phyloP scores from a whole-genome alignment of 2,797 vertebrate species.

The Erpetoichthys calabaricus region DNA sequence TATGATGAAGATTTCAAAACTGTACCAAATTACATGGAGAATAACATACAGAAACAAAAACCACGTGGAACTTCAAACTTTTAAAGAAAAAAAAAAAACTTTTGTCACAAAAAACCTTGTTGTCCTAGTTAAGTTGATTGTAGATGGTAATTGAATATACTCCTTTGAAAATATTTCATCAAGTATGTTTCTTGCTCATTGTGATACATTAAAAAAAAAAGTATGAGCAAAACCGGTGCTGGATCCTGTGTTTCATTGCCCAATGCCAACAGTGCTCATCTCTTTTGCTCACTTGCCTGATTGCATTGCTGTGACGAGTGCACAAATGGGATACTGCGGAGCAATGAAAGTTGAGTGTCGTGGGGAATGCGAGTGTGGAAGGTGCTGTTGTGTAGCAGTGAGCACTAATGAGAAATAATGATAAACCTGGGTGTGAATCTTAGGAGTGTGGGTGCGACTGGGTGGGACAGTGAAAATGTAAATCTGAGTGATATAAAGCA shows the following conservation, averaged over 20 bases:
- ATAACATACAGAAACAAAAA: conserved; percentile 78
- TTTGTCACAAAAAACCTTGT: conserved; percentile 99
- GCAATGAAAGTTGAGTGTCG: too few species aligned
- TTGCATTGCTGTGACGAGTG: too few species aligned
- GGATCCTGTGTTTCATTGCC: conserved; percentile 14
- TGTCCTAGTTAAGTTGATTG: conserved; percentile 99
- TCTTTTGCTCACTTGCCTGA: too few species aligned
- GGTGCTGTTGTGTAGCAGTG: too few species aligned
- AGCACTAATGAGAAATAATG: too few species aligned
- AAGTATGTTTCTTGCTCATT: conserved; percentile 99
- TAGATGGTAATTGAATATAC: conserved; percentile 99
- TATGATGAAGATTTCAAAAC: conserved; percentile 96
- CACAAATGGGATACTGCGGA: too few species aligned
- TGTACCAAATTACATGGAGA: conserved; percentile 99
- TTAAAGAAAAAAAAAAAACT: conserved; percentile 65
- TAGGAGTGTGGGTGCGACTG: too few species aligned
- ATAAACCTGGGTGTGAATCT: too few species aligned
- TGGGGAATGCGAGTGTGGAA: too few species aligned
- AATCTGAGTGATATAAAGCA: too few species aligned
- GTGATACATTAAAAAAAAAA: conserved; percentile 98
- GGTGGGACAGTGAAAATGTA: too few species aligned
- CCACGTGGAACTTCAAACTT: conserved; percentile 94
- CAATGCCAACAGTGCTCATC: too few species aligned
- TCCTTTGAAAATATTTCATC: conserved; percentile 99
- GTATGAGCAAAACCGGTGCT: conserved; percentile 70